phyloP scores from a whole-genome alignment of 2,113 vertebrate genomes.

The Pelobates fuscus region DNA sequence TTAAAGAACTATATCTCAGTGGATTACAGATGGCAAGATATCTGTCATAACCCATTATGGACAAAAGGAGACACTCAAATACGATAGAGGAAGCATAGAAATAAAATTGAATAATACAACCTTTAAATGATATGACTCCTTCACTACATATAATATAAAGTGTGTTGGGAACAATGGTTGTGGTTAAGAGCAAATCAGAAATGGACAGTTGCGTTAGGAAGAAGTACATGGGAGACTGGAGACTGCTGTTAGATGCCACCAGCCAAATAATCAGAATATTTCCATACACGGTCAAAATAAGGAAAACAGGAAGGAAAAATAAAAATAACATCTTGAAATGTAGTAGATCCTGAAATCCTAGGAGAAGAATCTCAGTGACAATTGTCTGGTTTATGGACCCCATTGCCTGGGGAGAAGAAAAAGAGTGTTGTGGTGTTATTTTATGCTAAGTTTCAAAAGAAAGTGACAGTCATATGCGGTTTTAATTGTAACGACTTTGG shows the following conservation, averaged over 20 bases:
- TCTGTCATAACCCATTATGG: constrained; percentile 30
- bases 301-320: background rate
- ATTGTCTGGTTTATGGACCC: background rate
- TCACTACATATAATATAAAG: background rate
- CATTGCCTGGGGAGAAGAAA: too few relatives aligned
- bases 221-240: constrained; percentile 5
- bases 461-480: too few relatives aligned
- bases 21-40: constrained; percentile 17
- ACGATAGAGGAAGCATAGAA: background rate
- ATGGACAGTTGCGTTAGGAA: constrained; percentile 13
- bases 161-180: background rate
- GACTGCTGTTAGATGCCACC: background rate
- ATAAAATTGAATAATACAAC: constrained; percentile 16
- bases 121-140: background rate
- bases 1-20: background rate
- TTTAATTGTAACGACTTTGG: too few relatives aligned
- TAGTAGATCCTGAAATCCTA: constrained; percentile 20
- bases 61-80: constrained; percentile 21
- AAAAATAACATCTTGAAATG: background rate
- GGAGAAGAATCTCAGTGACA: background rate
- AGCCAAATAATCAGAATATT: constrained; percentile 9
- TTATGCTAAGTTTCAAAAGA: too few relatives aligned
- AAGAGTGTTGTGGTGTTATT: too few relatives aligned
- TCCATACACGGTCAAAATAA: background rate
- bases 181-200: background rate